A percentile compares a stretch with the other conserved stretches of the same genome.
Conservation (phyloP, 2,797 vertebrate species). For the Scolopax rusticola region DNA sequence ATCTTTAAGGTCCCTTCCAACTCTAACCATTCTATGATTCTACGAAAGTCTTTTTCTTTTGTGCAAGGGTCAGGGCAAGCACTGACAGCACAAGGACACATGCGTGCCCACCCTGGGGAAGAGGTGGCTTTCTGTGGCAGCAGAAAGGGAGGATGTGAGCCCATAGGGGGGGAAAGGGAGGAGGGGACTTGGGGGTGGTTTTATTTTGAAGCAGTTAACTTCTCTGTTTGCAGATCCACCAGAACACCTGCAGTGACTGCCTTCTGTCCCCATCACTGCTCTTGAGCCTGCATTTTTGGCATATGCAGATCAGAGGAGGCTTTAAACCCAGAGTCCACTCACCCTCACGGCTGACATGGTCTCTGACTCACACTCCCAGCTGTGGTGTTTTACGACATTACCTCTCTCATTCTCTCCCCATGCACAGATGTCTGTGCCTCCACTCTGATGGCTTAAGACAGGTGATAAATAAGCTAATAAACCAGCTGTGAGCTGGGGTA, state of each 20-base stretch:
- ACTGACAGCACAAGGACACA: neutral
- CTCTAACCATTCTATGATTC: no score
- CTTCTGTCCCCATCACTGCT: neutral
- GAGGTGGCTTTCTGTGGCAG: neutral
- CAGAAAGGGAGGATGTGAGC: neutral
- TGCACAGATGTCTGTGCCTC: neutral
- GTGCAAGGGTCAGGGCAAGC: neutral
- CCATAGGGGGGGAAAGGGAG: neutral
- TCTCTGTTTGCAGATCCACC: neutral
- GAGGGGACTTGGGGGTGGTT: neutral
- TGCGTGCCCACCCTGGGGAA: neutral
- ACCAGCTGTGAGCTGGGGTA: neutral
- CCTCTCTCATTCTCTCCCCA: neutral
- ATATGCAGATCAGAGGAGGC: neutral
- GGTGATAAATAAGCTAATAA: neutral
- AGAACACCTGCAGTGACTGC: neutral
- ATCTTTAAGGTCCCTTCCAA: no score
- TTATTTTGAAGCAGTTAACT: neutral
- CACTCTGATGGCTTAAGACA: neutral
- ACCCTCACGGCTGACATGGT: neutral
- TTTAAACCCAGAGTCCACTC: neutral
- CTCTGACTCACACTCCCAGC: neutral
- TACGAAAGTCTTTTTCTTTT: neutral
- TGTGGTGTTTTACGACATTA: neutral
- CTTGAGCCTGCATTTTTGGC: neutral